These are phyloP conservation scores for Trissonchulus latispiculum DNA, from an alignment of 2,888 invertebrate species.

Conservation along the genomic window DNA sequence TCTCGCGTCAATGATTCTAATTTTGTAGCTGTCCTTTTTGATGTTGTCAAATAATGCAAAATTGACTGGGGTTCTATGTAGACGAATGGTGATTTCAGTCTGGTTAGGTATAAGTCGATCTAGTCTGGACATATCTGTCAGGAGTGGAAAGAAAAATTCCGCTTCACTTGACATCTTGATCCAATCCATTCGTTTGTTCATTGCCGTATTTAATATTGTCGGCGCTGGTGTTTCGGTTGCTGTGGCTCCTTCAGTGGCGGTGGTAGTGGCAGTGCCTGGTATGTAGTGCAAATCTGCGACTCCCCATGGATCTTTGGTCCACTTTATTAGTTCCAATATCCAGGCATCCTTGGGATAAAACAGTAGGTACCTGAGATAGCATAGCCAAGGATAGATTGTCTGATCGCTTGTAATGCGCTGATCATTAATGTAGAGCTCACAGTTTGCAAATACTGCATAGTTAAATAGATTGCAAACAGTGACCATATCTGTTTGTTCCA, in stretches of 20 bases:
- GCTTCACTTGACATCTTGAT: too few relatives aligned
- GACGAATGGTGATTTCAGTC: background rate
- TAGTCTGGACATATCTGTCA: background rate
- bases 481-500: background rate
- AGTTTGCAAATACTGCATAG: constrained; percentile 7
- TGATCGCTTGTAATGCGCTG: background rate
- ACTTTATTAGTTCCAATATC: background rate
- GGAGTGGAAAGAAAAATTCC: background rate
- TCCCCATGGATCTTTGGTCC: background rate
- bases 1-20: background rate
- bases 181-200: too few relatives aligned
- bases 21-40: background rate
- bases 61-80: background rate
- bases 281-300: too few relatives aligned
- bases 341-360: background rate
- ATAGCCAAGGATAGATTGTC: background rate
- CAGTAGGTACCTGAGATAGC: background rate
- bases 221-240: too few relatives aligned
- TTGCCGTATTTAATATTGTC: too few relatives aligned
- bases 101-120: background rate
- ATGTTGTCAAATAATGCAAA: background rate
- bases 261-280: too few relatives aligned
- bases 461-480: constrained; percentile 11
- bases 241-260: too few relatives aligned
- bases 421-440: background rate